Evolutionary conservation across 1,140 invertebrate genomes (phyloP).

Genomic region (Drosophila miranda): DNA sequence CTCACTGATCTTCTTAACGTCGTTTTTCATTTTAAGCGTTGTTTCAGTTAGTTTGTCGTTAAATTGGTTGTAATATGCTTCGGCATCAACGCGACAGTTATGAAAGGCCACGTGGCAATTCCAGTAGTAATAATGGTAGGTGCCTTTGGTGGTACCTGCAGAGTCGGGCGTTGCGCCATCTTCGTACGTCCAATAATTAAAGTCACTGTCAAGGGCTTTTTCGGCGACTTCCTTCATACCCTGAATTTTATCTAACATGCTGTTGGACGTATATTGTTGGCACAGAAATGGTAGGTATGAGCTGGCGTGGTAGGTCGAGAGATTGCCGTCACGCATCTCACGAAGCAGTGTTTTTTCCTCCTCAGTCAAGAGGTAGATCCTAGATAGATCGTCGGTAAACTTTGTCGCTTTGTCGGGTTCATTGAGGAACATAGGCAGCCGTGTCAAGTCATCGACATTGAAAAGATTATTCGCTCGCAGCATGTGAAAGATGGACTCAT

Average conservation of each 20-base stretch:
- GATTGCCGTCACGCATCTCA: constrained; percentile 84
- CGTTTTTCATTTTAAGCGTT: constrained; percentile 84
- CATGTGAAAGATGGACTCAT: constrained; percentile 88
- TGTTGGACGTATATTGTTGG: constrained; percentile 45
- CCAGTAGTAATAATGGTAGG: no score
- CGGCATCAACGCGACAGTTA: no score
- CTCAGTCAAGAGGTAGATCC: constrained; percentile 84
- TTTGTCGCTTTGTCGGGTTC: constrained; percentile 55
- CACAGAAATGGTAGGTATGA: constrained; percentile 81
- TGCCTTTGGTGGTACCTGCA: no score
- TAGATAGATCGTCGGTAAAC: constrained; percentile 81
- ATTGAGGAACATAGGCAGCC: constrained; percentile 60
- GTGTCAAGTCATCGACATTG: constrained; percentile 49
- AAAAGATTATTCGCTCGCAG: constrained; percentile 82
- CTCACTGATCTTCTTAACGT: constrained; percentile 83
- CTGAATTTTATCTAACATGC: no score
- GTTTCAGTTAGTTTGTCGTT: no score
- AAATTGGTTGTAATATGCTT: constrained; percentile 80
- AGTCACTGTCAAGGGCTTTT: no score
- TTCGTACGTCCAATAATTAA: no score
- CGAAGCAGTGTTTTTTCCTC: constrained; percentile 84
- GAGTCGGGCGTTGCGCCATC: no score
- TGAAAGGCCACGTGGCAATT: no score
- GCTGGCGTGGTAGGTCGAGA: constrained; percentile 70
- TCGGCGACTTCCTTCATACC: neutral